These are phyloP conservation scores for Myzus persicae DNA, from an alignment of 1,140 invertebrate genomes.

Conservation along the genomic window DNA sequence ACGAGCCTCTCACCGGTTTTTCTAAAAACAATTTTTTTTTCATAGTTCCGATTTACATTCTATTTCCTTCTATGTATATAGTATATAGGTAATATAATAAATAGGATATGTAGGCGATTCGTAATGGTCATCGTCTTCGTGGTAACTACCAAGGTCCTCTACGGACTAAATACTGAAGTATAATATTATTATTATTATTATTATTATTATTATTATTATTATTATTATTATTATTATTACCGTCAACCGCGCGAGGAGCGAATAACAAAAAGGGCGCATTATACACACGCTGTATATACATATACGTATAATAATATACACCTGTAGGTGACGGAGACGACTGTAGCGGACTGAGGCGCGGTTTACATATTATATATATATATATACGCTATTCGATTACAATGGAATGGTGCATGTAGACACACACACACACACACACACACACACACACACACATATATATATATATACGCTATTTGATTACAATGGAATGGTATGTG, in stretches of 20 bases:
- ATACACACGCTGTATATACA: slow-evolving; percentile 8
- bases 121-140: neutral
- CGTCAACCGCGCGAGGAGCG: neutral
- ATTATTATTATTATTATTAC: slow-evolving; percentile 33
- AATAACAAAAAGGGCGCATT: neutral
- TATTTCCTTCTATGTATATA: neutral
- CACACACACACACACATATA: neutral
- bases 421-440: too few species aligned
- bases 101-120: slow-evolving; percentile 14
- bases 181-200: slow-evolving; percentile 10
- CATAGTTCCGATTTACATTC: neutral
- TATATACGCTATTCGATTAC: slow-evolving; percentile 8
- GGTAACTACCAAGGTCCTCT: neutral
- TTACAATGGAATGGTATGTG: slow-evolving; percentile 4
- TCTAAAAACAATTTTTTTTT: neutral
- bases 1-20: slow-evolving; percentile 2
- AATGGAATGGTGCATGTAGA: neutral
- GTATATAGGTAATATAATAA: neutral
- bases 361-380: neutral
- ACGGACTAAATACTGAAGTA: slow-evolving; percentile 2
- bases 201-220: too few species aligned
- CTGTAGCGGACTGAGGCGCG: neutral
- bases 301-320: neutral
- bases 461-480: neutral
- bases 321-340: neutral